Percentiles rank a stretch among this genome's conserved stretches.
Conservation (phyloP, 2,113 vertebrate species). For the Sula dactylatra region DNA sequence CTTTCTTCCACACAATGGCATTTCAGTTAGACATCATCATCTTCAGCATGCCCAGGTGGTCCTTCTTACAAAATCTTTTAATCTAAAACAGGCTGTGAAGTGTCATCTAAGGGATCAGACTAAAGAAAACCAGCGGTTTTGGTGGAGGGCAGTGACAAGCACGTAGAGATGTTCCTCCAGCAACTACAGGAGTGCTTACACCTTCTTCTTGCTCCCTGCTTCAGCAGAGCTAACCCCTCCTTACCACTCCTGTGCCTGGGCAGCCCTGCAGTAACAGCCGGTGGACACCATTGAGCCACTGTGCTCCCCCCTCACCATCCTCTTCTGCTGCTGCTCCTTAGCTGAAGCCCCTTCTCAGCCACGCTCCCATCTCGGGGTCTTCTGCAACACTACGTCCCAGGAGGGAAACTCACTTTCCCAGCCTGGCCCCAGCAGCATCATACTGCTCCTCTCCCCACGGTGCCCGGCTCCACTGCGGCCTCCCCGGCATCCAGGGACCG, state of each 20-base stretch:
- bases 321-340: background rate
- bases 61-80: background rate
- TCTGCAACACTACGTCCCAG: fast-evolving
- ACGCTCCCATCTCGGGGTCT: fast-evolving
- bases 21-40: background rate
- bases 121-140: background rate
- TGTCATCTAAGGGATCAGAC: background rate
- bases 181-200: background rate
- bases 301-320: fast-evolving
- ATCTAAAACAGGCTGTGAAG: background rate
- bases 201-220: background rate
- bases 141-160: background rate
- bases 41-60: background rate
- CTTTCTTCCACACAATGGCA: background rate
- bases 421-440: background rate
- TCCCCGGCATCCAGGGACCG: fast-evolving
- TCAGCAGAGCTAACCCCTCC: background rate
- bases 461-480: fast-evolving
- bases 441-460: background rate
- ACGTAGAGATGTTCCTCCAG: background rate
- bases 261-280: background rate
- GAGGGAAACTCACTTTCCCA: background rate
- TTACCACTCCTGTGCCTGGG: too few relatives aligned
- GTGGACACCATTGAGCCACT: background rate
- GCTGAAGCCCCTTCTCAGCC: background rate